A percentile compares a stretch with the other conserved stretches of the same genome.
Conservation (phyloP, 2,888 invertebrate genomes). For the Uropetala carovei region DNA sequence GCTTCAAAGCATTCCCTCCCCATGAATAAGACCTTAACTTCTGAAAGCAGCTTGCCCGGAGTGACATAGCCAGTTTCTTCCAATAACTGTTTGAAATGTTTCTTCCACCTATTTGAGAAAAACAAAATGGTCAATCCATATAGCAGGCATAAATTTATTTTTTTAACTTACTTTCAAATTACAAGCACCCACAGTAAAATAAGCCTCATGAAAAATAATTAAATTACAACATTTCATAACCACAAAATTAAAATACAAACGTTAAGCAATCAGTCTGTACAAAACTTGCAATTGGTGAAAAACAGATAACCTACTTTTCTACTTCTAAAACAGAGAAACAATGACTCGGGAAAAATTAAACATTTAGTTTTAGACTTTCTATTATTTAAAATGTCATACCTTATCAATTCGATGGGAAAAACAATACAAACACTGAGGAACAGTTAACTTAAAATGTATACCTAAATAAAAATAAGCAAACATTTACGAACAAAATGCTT, state of each 20-base stretch:
- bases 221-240: background rate
- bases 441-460: slow-evolving; percentile 1
- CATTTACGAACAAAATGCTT: slow-evolving; percentile 25
- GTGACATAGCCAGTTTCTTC: slow-evolving; percentile 97
- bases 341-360: background rate
- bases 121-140: slow-evolving; percentile 31
- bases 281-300: slow-evolving; percentile 13
- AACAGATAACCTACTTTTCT: slow-evolving; percentile 34
- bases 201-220: slow-evolving; percentile 17
- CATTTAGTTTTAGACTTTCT: background rate
- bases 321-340: slow-evolving; percentile 36
- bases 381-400: slow-evolving; percentile 15
- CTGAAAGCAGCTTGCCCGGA: slow-evolving; percentile 94
- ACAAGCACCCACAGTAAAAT: background rate
- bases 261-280: background rate
- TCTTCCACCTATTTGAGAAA: slow-evolving; percentile 85
- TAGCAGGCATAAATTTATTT: background rate
- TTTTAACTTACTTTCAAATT: background rate
- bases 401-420: slow-evolving; percentile 9
- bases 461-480: slow-evolving; percentile 51
- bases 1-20: slow-evolving; percentile 96
- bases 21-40: slow-evolving; percentile 93
- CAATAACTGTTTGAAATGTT: slow-evolving; percentile 94
- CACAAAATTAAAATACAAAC: background rate
- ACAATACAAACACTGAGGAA: slow-evolving; percentile 39